Evolutionary conservation across 2,888 invertebrate genomes (phyloP).

Genomic region (Deroplatys truncata): DNA sequence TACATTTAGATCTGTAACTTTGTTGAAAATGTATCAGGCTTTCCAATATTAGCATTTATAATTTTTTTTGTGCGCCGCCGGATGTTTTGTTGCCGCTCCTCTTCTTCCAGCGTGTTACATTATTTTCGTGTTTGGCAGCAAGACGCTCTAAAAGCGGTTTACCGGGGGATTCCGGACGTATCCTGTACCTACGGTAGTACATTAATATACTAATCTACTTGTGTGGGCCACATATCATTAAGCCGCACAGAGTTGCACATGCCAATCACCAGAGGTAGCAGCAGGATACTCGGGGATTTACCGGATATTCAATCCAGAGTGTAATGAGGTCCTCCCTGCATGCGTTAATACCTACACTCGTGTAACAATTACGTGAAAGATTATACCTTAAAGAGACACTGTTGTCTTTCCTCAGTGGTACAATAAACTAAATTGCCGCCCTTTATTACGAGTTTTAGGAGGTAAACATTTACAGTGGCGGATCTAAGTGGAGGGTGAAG

Average conservation of each 20-base stretch:
- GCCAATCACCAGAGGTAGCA: background rate
- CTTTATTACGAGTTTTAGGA: too few species aligned
- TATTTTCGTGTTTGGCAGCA: background rate
- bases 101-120: background rate
- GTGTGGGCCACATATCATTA: background rate
- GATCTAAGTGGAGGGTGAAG: too few species aligned
- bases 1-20: too few species aligned
- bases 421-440: too few species aligned
- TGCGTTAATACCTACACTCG: too few species aligned
- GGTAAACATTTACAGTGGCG: too few species aligned
- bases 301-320: background rate
- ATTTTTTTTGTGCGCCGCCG: too few species aligned
- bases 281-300: background rate
- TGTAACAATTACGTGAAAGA: too few species aligned
- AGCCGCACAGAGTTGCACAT: background rate
- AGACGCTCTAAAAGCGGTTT: background rate
- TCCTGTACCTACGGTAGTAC: background rate
- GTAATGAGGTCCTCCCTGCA: background rate
- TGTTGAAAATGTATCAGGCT: too few species aligned
- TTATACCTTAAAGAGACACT: too few species aligned
- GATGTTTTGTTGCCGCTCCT: background rate
- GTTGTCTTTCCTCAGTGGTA: too few species aligned
- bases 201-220: background rate
- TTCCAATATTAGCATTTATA: too few species aligned
- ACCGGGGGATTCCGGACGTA: background rate